A percentile compares a stretch with the other conserved stretches of the same genome.
Evolutionary conservation across 2,797 vertebrate genomes (phyloP).

Genomic region (Erpetoichthys calabaricus): DNA sequence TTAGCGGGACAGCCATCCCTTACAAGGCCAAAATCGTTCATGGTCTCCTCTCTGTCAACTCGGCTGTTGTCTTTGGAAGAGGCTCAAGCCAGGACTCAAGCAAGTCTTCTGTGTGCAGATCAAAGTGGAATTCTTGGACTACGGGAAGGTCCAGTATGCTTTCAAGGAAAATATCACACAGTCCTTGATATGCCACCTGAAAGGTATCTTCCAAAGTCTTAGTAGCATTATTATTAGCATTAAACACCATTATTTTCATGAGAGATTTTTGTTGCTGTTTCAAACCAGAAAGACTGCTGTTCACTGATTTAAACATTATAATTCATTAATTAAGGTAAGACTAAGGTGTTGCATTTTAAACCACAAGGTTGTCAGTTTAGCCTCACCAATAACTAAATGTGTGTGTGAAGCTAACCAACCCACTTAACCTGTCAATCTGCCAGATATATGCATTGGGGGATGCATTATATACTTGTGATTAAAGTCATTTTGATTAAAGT

Average conservation of each 20-base stretch:
- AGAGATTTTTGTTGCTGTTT: not conserved
- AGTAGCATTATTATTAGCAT: not conserved
- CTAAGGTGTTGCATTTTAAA: too few relatives aligned
- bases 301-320: too few relatives aligned
- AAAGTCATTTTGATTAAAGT: too few relatives aligned
- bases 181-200: slow-evolving; percentile 35
- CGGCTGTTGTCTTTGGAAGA: slow-evolving; percentile 58
- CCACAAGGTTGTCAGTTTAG: too few relatives aligned
- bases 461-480: too few relatives aligned
- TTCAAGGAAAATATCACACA: slow-evolving; percentile 31
- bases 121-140: slow-evolving; percentile 22
- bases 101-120: slow-evolving; percentile 19
- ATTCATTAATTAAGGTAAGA: too few relatives aligned
- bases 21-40: slow-evolving; percentile 56
- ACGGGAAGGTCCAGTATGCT: slow-evolving; percentile 18
- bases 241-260: not conserved
- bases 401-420: too few relatives aligned
- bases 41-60: slow-evolving; percentile 40
- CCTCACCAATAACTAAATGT: too few relatives aligned
- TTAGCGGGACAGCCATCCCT: slow-evolving; percentile 47
- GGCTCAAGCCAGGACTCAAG: slow-evolving; percentile 59
- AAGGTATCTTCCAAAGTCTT: slow-evolving; percentile 27
- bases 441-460: too few relatives aligned
- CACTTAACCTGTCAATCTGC: too few relatives aligned
- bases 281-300: not conserved